Evolutionary conservation across 2,797 vertebrate genomes (phyloP).

Genomic region (Lophura swinhoii): DNA sequence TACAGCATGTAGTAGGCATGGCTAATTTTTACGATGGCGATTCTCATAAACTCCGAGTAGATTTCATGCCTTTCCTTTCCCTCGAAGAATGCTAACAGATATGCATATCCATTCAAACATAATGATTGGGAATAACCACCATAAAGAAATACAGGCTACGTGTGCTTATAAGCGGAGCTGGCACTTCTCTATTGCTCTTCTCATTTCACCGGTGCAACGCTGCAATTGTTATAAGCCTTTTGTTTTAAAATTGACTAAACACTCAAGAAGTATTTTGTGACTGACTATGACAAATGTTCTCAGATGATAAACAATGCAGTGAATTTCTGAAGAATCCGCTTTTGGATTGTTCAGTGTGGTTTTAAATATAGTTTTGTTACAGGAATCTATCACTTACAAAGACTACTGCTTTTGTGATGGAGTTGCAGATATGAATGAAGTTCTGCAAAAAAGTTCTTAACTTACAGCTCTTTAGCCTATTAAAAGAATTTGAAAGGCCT

Average conservation of each 20-base stretch:
- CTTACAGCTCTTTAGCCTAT: neutral
- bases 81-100: neutral
- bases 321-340: neutral
- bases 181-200: neutral
- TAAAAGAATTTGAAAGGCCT: neutral
- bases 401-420: neutral
- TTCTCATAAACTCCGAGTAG: neutral
- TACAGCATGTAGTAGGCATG: neutral
- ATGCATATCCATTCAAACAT: neutral
- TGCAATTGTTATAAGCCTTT: neutral
- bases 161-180: neutral
- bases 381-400: neutral
- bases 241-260: neutral
- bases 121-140: neutral
- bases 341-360: neutral
- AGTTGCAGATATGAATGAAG: neutral
- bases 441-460: neutral
- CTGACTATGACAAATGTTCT: fast-evolving
- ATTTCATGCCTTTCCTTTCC: neutral
- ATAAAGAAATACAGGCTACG: neutral
- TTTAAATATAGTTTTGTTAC: neutral
- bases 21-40: neutral
- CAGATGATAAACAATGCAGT: neutral
- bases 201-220: neutral
- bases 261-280: neutral